These are phyloP conservation scores for Alcis repandata DNA, from an alignment of 2,888 invertebrate species.

Conservation along the genomic window DNA sequence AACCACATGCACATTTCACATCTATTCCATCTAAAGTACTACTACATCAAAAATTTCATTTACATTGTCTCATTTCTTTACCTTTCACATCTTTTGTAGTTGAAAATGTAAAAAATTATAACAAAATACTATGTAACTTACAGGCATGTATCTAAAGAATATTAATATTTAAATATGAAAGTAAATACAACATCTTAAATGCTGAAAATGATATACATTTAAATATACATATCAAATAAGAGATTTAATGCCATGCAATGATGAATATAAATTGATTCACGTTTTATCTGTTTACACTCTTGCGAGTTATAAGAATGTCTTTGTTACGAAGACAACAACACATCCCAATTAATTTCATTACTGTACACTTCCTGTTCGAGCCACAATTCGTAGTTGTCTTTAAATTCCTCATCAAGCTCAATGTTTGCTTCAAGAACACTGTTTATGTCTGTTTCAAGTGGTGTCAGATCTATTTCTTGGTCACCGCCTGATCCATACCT, in stretches of 20 bases:
- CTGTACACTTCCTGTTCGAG: constrained; percentile 98
- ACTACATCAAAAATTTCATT: constrained; percentile 24
- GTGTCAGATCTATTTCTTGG: constrained; percentile 87
- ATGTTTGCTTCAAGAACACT: constrained; percentile 92
- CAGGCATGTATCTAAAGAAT: background rate
- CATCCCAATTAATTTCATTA: constrained; percentile 93
- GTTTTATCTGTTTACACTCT: constrained; percentile 50
- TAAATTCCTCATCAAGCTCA: constrained; percentile 97
- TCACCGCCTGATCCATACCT: constrained; percentile 90
- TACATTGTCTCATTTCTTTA: constrained; percentile 16
- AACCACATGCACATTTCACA: constrained; percentile 29
- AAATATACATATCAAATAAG: constrained; percentile 42
- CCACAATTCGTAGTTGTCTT: constrained; percentile 97
- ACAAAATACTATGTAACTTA: background rate
- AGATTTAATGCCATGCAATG: constrained; percentile 45
- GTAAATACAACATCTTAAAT: background rate
- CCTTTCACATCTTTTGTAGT: background rate
- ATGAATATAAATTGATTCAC: constrained; percentile 56
- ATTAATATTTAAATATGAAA: background rate
- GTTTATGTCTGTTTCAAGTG: constrained; percentile 93
- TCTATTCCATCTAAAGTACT: constrained; percentile 21
- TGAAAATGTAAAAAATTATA: constrained; percentile 1
- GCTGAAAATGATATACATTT: constrained; percentile 31
- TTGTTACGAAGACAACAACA: constrained; percentile 69
- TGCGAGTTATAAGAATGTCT: constrained; percentile 26